These are phyloP conservation scores for Semnornis frantzii DNA, from an alignment of 2,113 vertebrate genomes.

Conservation along the genomic window DNA sequence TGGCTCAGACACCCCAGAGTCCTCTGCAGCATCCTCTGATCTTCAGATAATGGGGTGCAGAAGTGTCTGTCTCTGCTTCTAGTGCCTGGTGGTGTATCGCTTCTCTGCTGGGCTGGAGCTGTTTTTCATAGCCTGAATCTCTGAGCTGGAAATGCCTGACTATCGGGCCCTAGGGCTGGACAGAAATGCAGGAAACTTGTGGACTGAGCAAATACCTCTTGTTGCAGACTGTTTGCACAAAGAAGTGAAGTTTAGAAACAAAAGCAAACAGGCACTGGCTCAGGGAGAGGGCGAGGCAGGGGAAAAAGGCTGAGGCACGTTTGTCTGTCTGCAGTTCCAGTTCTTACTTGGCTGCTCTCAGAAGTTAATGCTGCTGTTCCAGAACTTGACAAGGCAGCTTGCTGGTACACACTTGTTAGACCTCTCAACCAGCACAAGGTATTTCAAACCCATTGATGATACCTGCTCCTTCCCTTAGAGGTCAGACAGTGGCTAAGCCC, in stretches of 20 bases:
- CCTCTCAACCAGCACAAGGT: neutral
- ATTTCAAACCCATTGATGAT: neutral
- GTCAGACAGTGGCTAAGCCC: neutral
- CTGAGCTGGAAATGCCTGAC: neutral
- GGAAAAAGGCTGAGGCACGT: neutral
- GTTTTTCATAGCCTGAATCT: neutral
- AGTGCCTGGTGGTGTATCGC: fast-evolving
- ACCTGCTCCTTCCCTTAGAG: neutral
- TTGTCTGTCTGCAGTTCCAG: neutral
- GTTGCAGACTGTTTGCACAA: conserved; percentile 45
- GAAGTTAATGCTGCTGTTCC: neutral
- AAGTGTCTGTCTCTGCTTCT: neutral
- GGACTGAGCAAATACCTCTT: conserved; percentile 34
- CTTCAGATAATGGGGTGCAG: fast-evolving
- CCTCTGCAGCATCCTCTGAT: neutral
- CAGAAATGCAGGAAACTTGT: conserved; percentile 17
- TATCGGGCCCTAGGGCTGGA: neutral
- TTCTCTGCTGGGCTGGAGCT: neutral
- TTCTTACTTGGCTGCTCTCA: conserved; percentile 8
- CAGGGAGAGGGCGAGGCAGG: neutral
- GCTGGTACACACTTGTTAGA: neutral
- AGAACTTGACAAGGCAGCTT: neutral
- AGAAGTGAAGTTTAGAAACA: conserved; percentile 29
- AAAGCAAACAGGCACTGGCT: conserved; percentile 18
- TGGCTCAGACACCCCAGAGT: neutral